These are phyloP conservation scores for Drosophila borborema DNA, from an alignment of 2,888 invertebrate species.

Conservation along the genomic window DNA sequence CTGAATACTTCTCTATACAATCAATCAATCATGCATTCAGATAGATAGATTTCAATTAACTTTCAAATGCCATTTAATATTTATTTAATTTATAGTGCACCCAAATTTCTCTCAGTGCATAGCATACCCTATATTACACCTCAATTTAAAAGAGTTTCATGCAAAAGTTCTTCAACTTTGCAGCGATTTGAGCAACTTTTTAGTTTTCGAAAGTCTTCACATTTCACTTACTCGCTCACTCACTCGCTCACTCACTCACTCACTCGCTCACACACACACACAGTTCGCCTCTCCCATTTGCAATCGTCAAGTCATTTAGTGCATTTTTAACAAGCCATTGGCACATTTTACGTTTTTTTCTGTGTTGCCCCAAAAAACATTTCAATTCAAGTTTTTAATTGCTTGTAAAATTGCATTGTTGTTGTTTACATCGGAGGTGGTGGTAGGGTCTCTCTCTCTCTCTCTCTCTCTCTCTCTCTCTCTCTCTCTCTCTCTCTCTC, in stretches of 20 bases:
- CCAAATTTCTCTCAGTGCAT: background rate
- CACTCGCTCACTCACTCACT: too few species aligned
- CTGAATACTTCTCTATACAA: background rate
- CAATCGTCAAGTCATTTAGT: constrained; percentile 25
- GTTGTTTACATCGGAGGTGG: constrained; percentile 6
- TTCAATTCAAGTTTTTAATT: constrained; percentile 76
- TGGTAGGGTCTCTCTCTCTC: background rate
- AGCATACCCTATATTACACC: background rate
- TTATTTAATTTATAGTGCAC: background rate
- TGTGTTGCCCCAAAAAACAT: constrained; percentile 59
- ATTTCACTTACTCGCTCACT: background rate
- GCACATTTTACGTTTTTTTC: constrained; percentile 27
- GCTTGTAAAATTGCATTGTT: constrained; percentile 66
- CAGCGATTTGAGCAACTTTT: constrained; percentile 6
- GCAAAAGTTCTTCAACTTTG: background rate
- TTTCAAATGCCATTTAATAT: background rate
- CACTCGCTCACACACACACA: background rate
- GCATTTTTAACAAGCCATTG: constrained; percentile 54
- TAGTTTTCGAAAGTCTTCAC: background rate
- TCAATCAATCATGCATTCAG: background rate
- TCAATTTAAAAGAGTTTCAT: background rate
- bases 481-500: too few species aligned
- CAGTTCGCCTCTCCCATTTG: background rate
- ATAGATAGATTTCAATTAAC: background rate
- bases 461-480: too few species aligned